A percentile compares a stretch with the other conserved stretches of the same genome.
Conservation (phyloP, 2,888 invertebrate genomes). For the Melikaiella ostensackeni region DNA sequence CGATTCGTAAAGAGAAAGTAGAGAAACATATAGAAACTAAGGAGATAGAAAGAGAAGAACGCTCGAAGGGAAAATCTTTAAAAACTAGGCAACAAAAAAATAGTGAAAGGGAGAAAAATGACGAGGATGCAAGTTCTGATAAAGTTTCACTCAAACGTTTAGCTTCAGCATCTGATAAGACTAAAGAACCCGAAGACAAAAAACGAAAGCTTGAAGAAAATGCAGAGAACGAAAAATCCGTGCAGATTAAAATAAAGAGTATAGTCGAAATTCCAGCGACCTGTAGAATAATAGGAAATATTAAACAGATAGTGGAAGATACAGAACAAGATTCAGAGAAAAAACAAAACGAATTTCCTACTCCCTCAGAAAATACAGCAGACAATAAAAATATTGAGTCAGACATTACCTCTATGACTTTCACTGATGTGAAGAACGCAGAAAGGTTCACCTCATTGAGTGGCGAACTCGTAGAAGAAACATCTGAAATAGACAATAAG, state of each 20-base stretch:
- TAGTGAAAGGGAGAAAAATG: conserved; percentile 43
- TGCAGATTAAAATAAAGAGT: conserved; percentile 36
- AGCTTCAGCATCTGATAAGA: conserved; percentile 41
- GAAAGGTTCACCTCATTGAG: neutral
- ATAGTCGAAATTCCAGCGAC: conserved; percentile 58
- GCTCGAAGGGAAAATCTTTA: conserved; percentile 37
- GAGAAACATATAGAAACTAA: conserved; percentile 60
- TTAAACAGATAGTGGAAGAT: conserved; percentile 67
- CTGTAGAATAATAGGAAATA: conserved; percentile 69
- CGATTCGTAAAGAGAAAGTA: conserved; percentile 70
- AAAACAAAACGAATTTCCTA: conserved; percentile 25
- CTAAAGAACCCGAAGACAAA: conserved; percentile 57
- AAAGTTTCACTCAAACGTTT: conserved; percentile 58
- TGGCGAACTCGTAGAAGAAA: neutral
- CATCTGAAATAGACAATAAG: conserved; percentile 1
- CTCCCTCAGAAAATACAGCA: neutral
- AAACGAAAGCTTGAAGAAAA: conserved; percentile 57
- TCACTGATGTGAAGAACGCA: neutral
- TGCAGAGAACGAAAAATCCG: conserved; percentile 42
- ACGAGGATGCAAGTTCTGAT: conserved; percentile 51
- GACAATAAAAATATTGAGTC: neutral
- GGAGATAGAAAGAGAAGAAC: conserved; percentile 58
- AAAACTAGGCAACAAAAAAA: conserved; percentile 47
- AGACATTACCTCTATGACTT: neutral
- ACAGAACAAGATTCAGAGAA: conserved; percentile 60